Percentiles rank a stretch among this genome's conserved stretches.
phyloP scores from a whole-genome alignment of 1,140 invertebrate genomes.

The Zophobas morio region DNA sequence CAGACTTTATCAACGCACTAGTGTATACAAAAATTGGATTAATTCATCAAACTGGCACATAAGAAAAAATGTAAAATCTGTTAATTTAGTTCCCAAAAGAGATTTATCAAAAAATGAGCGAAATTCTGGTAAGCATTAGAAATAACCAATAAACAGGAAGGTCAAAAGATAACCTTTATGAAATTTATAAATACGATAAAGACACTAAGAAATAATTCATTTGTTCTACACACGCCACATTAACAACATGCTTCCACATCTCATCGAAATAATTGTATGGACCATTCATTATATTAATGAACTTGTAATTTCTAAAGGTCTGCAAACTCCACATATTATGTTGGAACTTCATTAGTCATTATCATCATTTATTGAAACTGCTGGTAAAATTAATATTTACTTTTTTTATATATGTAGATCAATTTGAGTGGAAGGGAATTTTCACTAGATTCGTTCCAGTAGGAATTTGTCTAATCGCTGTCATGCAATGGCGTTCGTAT shows the following conservation, averaged over 20 bases:
- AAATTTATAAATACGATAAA: conserved; percentile 37
- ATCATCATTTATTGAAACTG: not conserved
- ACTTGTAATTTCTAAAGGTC: conserved; percentile 29
- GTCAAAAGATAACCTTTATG: conserved; percentile 26
- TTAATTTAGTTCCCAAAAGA: conserved; percentile 2
- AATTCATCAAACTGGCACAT: not conserved
- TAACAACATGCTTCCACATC: not conserved
- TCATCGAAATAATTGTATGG: conserved; percentile 17
- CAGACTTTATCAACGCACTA: conserved; percentile 17
- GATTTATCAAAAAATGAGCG: conserved; percentile 13
- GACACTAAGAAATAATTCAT: conserved; percentile 22
- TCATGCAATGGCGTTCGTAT: conserved; percentile 69
- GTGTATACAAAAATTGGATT: conserved; percentile 16
- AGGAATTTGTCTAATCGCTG: conserved; percentile 68
- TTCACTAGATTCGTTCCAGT: conserved; percentile 65
- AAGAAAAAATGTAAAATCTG: not conserved
- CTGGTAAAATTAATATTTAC: conserved; percentile 40
- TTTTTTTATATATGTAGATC: conserved; percentile 54
- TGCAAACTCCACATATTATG: conserved; percentile 18
- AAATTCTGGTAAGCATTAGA: conserved; percentile 44
- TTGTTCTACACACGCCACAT: conserved; percentile 8
- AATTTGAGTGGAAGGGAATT: conserved; percentile 62
- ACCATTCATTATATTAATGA: conserved; percentile 17
- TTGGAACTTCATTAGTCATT: conserved; percentile 31
- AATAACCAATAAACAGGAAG: conserved; percentile 34